Base-by-base conservation (phyloP, 2,113 vertebrate genomes). In the Tursiops truncatus region DNA sequence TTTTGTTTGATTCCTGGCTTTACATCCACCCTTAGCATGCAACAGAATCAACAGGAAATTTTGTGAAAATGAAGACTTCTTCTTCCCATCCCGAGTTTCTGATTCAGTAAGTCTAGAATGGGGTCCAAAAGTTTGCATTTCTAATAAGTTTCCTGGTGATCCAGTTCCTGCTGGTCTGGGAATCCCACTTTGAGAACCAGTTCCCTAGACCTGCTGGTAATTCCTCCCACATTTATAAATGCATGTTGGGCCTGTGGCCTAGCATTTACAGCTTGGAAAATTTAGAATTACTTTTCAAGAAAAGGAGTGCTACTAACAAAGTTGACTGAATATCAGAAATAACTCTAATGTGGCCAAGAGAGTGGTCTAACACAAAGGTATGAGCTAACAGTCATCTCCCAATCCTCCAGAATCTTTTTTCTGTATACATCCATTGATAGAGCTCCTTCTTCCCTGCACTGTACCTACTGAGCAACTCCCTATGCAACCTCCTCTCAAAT, bases 11-110 rank as follows among this genome's bases (percentile, higher is more conserved):
- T 10, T 33, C n/a, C 73, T 67, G 28, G 10, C 38, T 47, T 89
- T 20, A 9, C 2, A 14, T 26, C 6, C 10, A 3, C 18, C 7
- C 8, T 58, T 2, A 4, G 3, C n/a, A 15, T 17, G 17, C 2
- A 1, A 15, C 41, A 38, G n/a, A 74, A 56, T 73, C 44, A 8
- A 26, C 2, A 23, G 31, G 70, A 81, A 79, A 12, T 38, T 8
- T 13, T 28, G 7, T 41, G 31, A 74, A 68, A 56, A 41, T 58
- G 12, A n/a, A 13, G 9, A 15, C 3, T 8, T 15, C 26, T 58
- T 6, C 58, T 80, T 68, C 28, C 17, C 21, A 23, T 17, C 9
- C 58, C 60, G 33, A 38, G 2, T 41, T 70, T 65, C 70, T 89
- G 23, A n/a, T 33, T 62, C 33, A 41, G 31, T 28, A 56, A 56